Conservation (phyloP, 92 coral and sea anemone species). For the Desmophyllum pertusum region DNA sequence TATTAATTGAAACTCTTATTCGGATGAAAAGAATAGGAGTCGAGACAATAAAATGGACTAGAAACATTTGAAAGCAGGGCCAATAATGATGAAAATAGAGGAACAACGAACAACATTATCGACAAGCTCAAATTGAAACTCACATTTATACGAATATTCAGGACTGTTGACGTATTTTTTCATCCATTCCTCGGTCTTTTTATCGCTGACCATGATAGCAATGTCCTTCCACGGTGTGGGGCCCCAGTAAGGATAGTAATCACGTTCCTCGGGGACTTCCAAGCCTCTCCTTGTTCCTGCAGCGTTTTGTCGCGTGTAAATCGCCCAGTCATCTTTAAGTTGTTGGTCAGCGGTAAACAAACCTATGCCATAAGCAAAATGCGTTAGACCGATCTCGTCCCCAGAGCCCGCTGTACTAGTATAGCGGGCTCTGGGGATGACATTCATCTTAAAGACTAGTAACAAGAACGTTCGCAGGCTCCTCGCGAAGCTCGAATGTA, state of each 20-base stretch:
- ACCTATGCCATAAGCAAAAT: constrained; percentile 7
- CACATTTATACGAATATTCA: background rate
- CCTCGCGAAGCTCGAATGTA: too few relatives aligned
- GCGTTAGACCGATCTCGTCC: too few relatives aligned
- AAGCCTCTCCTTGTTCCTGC: constrained; percentile 10
- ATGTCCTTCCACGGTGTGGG: constrained; percentile 32
- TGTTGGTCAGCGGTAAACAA: constrained; percentile 37
- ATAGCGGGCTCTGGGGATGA: too few relatives aligned
- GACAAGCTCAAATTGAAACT: background rate
- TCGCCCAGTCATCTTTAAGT: background rate
- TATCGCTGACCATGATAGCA: constrained; percentile 40
- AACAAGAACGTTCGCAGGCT: too few relatives aligned
- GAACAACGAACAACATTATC: background rate
- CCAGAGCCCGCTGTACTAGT: too few relatives aligned
- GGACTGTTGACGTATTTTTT: constrained; percentile 13
- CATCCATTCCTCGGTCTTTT: constrained; percentile 28
- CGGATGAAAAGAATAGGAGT: too few relatives aligned
- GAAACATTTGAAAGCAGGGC: background rate
- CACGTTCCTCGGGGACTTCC: constrained; percentile 34
- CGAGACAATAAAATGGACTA: too few relatives aligned
- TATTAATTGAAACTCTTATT: too few relatives aligned
- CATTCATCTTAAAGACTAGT: too few relatives aligned
- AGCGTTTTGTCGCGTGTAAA: constrained; percentile 36
- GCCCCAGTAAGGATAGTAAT: constrained; percentile 34
- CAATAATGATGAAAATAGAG: background rate